phyloP scores from a whole-genome alignment of 2,797 vertebrate species.

The Rhynchotus rufescens region DNA sequence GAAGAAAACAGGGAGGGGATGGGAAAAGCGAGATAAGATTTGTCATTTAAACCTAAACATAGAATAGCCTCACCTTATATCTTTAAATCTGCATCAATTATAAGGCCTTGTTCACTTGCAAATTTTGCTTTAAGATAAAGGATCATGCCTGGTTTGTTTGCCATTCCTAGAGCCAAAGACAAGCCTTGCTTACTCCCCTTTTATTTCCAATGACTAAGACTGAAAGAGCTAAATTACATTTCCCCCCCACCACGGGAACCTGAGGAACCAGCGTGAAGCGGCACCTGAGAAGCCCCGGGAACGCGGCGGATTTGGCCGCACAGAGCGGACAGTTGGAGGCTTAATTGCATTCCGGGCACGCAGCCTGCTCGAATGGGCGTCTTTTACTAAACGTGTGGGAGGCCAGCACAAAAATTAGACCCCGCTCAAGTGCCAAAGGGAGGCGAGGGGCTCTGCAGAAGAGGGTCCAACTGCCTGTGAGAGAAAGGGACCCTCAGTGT shows the following conservation, averaged over 20 bases:
- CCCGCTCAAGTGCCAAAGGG: slow-evolving; percentile 35
- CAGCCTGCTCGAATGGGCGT: slow-evolving; percentile 44
- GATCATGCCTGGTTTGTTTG: slow-evolving; percentile 53
- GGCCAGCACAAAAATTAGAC: slow-evolving; percentile 45
- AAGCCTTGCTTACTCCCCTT: slow-evolving; percentile 55
- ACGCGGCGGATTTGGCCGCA: slow-evolving; percentile 21
- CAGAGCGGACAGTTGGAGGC: slow-evolving; percentile 59
- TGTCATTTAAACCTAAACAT: slow-evolving; percentile 41
- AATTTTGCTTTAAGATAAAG: slow-evolving; percentile 67
- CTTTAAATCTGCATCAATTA: slow-evolving; percentile 66
- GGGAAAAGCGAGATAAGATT: slow-evolving; percentile 66
- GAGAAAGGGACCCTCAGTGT: background rate
- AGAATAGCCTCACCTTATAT: slow-evolving; percentile 59
- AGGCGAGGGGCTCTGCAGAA: slow-evolving; percentile 15
- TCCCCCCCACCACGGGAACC: slow-evolving; percentile 50
- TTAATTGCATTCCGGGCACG: slow-evolving; percentile 50
- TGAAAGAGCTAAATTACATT: slow-evolving; percentile 67
- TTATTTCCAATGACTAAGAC: slow-evolving; percentile 58
- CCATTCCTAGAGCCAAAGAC: slow-evolving; percentile 49
- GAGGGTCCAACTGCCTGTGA: background rate
- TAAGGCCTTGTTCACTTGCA: slow-evolving; percentile 63
- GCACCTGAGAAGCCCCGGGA: slow-evolving; percentile 62
- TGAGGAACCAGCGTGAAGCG: slow-evolving; percentile 69
- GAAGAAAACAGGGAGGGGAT: slow-evolving; percentile 63
- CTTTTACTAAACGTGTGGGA: slow-evolving; percentile 52